Evolutionary conservation across 2,113 vertebrate species (phyloP), one percentile per base, ranked within the genome.

Genomic region (Zapus hudsonius): DNA sequence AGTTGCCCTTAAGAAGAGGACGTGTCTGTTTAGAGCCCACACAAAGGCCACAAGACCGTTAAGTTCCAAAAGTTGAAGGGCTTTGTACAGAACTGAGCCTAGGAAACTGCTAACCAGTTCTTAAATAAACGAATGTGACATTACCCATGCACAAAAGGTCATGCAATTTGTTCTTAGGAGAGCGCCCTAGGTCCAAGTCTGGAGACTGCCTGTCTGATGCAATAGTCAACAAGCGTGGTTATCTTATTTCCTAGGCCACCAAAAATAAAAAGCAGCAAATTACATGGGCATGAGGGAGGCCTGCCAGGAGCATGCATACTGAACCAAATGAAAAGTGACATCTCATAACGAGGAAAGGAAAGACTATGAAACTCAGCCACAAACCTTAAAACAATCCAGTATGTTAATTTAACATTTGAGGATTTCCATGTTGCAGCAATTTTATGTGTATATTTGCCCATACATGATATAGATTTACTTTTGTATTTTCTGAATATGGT

Each of bases 201-300:
- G 63, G 75, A 96, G 67, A 84, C 23, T 25, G 36, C n/a, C 67
- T 81, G 42, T 89, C 64, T 94, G 87, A 81, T 73, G 72, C 42
- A 93, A 92, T 80, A 86, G 87, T 84, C 63, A 87, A 78, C 3
- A 57, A 80, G 25, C 72, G 81, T 25, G 63, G 20, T 94, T 90
- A 93, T 92, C 83, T 96, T n/a, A 75, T 95, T 92, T 96, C 81
- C 83, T 91, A 89, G 76, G 57, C 72, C 75, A 92, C 66, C 66
- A 92, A 93, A 94, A 86, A 82, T 84, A 69, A 95, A 96, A 91
- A 86, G 20, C 31, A 94, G 72, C 80, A 64, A 87, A 92, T 93
- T 87, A 81, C 55, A 87, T 27, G 23, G 52, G 10, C 38, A 80
- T 33, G n/a, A 36, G 29, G 66, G 64, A 91, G 25, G 59, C 52